phyloP scores from a whole-genome alignment of 1,140 invertebrate species.

The Branchinecta lindahli region DNA sequence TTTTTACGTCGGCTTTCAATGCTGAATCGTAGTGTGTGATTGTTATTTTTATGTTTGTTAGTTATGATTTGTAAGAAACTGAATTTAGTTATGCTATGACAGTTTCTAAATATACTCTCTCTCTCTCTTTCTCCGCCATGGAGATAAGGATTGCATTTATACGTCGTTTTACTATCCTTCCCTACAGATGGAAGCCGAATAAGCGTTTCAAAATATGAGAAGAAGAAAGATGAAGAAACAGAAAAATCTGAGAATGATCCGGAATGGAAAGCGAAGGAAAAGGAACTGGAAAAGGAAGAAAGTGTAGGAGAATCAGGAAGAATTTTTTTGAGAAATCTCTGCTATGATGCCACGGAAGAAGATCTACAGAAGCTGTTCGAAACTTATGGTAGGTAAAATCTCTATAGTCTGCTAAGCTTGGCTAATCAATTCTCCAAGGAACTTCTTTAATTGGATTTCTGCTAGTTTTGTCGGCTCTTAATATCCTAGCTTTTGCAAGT shows the following conservation, averaged over 20 bases:
- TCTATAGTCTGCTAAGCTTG: not conserved
- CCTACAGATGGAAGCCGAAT: conserved; percentile 31
- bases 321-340: conserved; percentile 85
- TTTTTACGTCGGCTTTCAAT: too few species aligned
- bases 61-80: too few species aligned
- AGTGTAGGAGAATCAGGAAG: conserved; percentile 74
- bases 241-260: conserved; percentile 29
- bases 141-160: too few species aligned
- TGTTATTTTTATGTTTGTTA: too few species aligned
- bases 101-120: too few species aligned
- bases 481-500: too few species aligned
- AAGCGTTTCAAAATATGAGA: conserved; percentile 28
- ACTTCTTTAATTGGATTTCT: not conserved
- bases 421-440: not conserved
- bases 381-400: conserved; percentile 52
- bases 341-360: conserved; percentile 74
- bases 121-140: too few species aligned
- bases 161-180: not conserved
- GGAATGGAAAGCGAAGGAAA: conserved; percentile 53
- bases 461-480: too few species aligned
- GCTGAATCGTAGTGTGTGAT: too few species aligned
- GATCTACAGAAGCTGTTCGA: conserved; percentile 70
- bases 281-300: conserved; percentile 54
- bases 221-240: conserved; percentile 29
- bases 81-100: too few species aligned